These are phyloP conservation scores for Drosophila leonis DNA, from an alignment of 2,888 invertebrate genomes.

Conservation along the genomic window DNA sequence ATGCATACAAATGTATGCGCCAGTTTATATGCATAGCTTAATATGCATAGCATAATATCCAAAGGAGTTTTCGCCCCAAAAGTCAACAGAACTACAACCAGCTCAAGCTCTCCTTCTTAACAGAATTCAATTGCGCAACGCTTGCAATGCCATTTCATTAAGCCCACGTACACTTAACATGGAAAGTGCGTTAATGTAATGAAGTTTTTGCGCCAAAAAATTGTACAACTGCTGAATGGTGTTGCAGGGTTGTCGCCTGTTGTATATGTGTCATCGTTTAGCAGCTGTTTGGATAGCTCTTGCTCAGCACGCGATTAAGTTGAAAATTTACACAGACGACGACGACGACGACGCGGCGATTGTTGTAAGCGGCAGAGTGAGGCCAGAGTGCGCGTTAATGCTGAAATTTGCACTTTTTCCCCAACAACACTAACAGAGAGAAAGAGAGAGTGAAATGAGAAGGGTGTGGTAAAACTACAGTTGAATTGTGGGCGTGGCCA, in stretches of 20 bases:
- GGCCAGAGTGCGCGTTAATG: constrained; percentile 62
- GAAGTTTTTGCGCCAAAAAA: constrained; percentile 2
- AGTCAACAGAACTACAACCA: background rate
- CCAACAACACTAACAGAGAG: constrained; percentile 13
- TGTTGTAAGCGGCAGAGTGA: constrained; percentile 3
- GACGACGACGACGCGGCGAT: constrained; percentile 19
- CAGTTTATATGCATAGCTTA: background rate
- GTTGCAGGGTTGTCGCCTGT: constrained; percentile 10
- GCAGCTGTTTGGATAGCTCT: constrained; percentile 67
- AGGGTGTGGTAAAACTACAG: background rate
- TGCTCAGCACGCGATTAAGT: constrained; percentile 66
- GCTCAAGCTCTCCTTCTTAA: background rate
- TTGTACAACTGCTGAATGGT: constrained; percentile 8
- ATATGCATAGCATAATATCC: background rate
- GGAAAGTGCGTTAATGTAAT: constrained; percentile 23
- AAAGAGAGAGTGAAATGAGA: background rate
- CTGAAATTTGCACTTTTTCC: constrained; percentile 72
- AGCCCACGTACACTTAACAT: background rate
- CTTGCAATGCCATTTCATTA: constrained; percentile 7
- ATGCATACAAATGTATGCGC: background rate
- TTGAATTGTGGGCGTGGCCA: constrained; percentile 1
- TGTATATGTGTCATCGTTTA: constrained; percentile 22
- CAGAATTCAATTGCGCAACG: constrained; percentile 1
- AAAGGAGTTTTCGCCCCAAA: background rate
- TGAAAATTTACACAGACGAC: constrained; percentile 69